Percentiles rank a stretch among this genome's conserved stretches.
Evolutionary conservation across 2,113 vertebrate species (phyloP).

Genomic region (Acrocephalus arundinaceus): DNA sequence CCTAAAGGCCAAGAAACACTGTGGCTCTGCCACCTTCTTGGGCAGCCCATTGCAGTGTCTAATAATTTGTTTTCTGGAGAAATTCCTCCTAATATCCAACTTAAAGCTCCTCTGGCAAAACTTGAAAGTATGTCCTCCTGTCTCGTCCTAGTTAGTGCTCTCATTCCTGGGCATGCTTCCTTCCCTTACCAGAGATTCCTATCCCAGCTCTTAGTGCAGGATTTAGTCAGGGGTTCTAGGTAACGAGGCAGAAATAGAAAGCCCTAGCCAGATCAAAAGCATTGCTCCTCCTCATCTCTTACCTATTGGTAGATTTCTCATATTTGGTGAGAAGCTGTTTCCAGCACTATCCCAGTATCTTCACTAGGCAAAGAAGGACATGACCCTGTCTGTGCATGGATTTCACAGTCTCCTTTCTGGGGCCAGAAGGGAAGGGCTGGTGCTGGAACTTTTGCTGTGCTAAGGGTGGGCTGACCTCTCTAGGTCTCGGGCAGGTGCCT

Average conservation of each 20-base stretch:
- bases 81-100: neutral
- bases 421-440: too few species aligned
- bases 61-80: neutral
- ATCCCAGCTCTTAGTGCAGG: neutral
- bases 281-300: neutral
- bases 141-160: neutral
- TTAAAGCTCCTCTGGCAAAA: too few species aligned
- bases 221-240: neutral
- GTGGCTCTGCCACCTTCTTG: neutral
- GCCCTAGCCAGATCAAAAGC: fast-evolving
- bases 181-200: neutral
- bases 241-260: neutral
- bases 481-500: neutral
- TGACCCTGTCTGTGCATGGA: neutral
- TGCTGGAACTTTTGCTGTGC: neutral
- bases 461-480: neutral
- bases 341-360: neutral
- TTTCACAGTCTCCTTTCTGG: neutral
- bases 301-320: neutral
- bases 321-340: neutral
- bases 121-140: neutral
- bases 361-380: neutral
- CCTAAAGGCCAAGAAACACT: neutral
- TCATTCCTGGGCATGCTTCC: neutral
- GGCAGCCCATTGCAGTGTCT: neutral